Conservation (phyloP, 2,113 vertebrate genomes). For the Alectura lathami region DNA sequence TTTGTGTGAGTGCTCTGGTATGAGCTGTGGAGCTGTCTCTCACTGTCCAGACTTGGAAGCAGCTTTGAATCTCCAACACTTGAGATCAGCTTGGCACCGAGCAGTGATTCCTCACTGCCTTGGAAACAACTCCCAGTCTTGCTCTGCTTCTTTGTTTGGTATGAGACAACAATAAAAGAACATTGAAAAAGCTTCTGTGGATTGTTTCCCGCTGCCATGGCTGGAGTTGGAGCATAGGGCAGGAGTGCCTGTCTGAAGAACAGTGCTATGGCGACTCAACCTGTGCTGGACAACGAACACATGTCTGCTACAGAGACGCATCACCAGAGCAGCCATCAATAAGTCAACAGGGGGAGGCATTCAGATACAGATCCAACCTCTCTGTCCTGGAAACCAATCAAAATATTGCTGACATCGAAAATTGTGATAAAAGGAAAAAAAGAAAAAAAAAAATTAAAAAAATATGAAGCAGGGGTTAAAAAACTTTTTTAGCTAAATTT, state of each 20-base stretch:
- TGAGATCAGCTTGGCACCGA: background rate
- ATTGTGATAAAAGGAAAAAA: background rate
- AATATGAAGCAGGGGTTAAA: too few species aligned
- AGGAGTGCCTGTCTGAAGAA: background rate
- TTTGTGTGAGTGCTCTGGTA: background rate
- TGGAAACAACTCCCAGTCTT: fast-evolving
- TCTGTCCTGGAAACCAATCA: background rate
- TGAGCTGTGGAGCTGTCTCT: background rate
- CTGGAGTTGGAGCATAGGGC: background rate
- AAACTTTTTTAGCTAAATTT: too few species aligned
- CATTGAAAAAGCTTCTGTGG: fast-evolving
- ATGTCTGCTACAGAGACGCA: fast-evolving
- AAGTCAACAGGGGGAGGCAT: background rate
- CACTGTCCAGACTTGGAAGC: background rate
- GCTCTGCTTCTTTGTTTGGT: background rate
- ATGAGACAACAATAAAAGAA: background rate
- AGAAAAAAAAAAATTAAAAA: too few species aligned
- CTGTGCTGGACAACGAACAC: fast-evolving
- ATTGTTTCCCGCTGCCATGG: background rate
- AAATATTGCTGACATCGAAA: background rate
- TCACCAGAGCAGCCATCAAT: too few species aligned
- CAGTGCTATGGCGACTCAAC: background rate
- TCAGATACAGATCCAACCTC: background rate
- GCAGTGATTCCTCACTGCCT: background rate
- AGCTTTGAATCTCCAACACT: background rate